Base-by-base conservation (phyloP, 2,888 invertebrate genomes). In the Odontocolon sp. region DNA sequence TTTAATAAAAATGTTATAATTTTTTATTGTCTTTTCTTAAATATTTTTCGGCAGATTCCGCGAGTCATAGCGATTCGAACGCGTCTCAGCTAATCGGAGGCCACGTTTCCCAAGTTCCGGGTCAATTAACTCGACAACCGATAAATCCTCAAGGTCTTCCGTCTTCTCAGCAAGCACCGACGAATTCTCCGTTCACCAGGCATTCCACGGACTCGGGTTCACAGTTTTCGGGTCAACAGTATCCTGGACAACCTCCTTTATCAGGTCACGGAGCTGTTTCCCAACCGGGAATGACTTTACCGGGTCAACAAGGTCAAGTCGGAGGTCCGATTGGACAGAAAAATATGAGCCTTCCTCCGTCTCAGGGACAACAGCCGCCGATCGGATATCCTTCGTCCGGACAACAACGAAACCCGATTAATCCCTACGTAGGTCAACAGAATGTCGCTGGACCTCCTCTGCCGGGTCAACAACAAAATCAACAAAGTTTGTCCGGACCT, bases 351-450 rank as follows among this genome's bases (percentile, higher is more conserved):
- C 57, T 52, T 42, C 45, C 70, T 23, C 36, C 76, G 54, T 66
- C 47, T 57, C 66, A 66, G 21, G 42, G 31, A n/a, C 52, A 50
- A n/a, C 78, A 67, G 9, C 71, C 63, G 8, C 57, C 75, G n/a
- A 59, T 76, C 47, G 69, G 66, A 33, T 75, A 61, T 47, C 36
- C 54, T 1, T 38, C 57, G 14, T 36, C 71, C 21, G 70, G 70
- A 52, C 74, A 56, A 8, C 57, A 57, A 14, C 38, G 72, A 64
- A 72, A 68, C n/a, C 61, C 73, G 14, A 77, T 69, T 9, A 75
- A 77, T 57, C 78, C 77, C 9, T 75, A 82, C 40, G 77, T 80
- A 14, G 83, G 80, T n/a, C 84, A 82, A 52, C 63, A 87, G 77
- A 72, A 72, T 36, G 4, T 38, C 8, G 74, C 83, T 74, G 59